Conservation (phyloP, 2,113 vertebrate genomes). For the Nansenia antarctica region DNA sequence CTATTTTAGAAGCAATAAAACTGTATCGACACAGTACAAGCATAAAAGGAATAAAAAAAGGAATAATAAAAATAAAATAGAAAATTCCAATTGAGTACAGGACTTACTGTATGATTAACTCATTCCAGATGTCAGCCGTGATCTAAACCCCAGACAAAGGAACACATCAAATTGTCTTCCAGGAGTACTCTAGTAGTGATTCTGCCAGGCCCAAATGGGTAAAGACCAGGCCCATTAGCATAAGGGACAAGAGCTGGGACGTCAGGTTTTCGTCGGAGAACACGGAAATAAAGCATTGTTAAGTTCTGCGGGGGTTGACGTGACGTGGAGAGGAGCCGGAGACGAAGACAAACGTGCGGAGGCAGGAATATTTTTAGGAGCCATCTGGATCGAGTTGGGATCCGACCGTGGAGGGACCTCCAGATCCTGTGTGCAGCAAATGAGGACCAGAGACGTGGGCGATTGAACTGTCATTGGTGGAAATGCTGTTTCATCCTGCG, state of each 20-base stretch:
- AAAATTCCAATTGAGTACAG: not conserved
- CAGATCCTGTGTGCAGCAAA: constrained; percentile 83
- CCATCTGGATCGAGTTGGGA: constrained; percentile 91
- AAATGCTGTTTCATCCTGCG: constrained; percentile 77
- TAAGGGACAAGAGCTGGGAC: constrained; percentile 65
- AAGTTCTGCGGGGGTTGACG: constrained; percentile 74
- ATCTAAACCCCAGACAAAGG: constrained; percentile 24
- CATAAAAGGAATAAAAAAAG: too few species aligned
- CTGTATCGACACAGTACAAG: constrained; percentile 11
- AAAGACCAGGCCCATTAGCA: constrained; percentile 78
- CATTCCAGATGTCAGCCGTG: constrained; percentile 5
- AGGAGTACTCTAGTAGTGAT: constrained; percentile 68
- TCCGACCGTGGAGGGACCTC: constrained; percentile 79
- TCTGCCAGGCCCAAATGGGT: constrained; percentile 76
- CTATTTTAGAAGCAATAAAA: constrained; percentile 30
- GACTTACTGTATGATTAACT: constrained; percentile 12
- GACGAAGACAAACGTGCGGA: constrained; percentile 75
- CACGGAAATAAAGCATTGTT: constrained; percentile 79
- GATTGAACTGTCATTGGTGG: constrained; percentile 89
- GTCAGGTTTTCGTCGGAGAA: constrained; percentile 71
- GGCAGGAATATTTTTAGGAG: constrained; percentile 61
- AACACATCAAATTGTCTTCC: constrained; percentile 57
- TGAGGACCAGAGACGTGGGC: constrained; percentile 84
- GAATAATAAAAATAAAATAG: not conserved
- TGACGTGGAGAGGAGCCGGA: constrained; percentile 72